Evolutionary conservation across 2,113 vertebrate species (phyloP).

Genomic region (Malurus elegans): DNA sequence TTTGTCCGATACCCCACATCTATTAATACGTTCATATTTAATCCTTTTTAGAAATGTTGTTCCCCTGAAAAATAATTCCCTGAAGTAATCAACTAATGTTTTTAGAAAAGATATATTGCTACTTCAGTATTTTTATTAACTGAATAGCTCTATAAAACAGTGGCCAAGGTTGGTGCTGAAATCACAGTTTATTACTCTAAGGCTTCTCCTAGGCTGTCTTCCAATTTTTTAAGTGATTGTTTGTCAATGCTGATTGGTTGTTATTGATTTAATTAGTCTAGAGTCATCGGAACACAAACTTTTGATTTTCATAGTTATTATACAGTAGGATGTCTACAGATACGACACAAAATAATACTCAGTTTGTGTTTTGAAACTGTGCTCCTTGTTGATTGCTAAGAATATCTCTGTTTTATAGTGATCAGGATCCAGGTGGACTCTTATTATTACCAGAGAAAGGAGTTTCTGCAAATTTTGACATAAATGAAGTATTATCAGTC

Average conservation of each 20-base stretch:
- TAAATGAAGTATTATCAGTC: constrained; percentile 83
- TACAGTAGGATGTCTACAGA: background rate
- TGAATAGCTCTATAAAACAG: background rate
- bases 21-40: background rate
- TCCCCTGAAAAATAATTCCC: background rate
- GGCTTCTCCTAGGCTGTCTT: background rate
- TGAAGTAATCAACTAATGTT: background rate
- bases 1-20: background rate
- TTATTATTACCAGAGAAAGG: constrained; percentile 89
- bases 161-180: background rate
- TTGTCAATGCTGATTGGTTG: background rate
- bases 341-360: background rate
- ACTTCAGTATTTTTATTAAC: background rate
- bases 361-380: background rate
- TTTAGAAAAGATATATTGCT: background rate
- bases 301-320: background rate
- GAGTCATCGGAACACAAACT: background rate
- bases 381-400: background rate
- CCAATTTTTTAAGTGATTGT: background rate
- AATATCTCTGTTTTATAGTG: constrained; percentile 70
- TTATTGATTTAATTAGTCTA: background rate
- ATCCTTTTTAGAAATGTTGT: background rate
- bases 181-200: background rate
- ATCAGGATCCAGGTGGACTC: constrained; percentile 91
- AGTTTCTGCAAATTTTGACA: constrained; percentile 78